Evolutionary conservation across 2,113 vertebrate species (phyloP).

Genomic region (Scatophagus argus): DNA sequence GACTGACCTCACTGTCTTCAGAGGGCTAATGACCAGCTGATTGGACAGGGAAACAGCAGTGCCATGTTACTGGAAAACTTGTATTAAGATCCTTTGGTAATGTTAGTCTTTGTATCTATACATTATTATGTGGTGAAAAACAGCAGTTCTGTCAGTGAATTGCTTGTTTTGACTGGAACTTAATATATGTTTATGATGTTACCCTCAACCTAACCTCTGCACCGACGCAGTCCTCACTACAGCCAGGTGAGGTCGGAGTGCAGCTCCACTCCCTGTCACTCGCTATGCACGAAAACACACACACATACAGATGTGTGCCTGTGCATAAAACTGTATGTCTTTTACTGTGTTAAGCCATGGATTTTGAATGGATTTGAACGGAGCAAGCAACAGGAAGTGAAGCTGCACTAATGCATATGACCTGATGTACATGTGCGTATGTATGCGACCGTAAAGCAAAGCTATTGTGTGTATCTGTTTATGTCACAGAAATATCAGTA

Average conservation of each 20-base stretch:
- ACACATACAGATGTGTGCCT: background rate
- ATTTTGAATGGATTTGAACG: too few relatives aligned
- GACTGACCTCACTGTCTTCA: background rate
- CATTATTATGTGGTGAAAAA: background rate
- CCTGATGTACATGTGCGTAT: background rate
- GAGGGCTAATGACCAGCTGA: background rate
- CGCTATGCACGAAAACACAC: background rate
- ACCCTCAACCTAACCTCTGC: background rate
- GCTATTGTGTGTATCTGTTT: background rate
- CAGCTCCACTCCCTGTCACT: background rate
- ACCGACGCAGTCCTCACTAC: background rate
- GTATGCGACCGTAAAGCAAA: background rate
- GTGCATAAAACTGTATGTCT: background rate
- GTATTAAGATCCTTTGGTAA: background rate
- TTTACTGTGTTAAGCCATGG: too few relatives aligned
- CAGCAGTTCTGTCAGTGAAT: background rate
- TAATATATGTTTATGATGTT: conserved; percentile 14
- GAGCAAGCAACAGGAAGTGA: too few relatives aligned
- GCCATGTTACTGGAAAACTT: background rate
- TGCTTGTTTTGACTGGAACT: background rate
- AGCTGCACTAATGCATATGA: too few relatives aligned
- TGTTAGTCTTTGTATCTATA: background rate
- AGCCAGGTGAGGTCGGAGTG: background rate
- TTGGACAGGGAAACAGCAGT: background rate
- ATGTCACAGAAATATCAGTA: background rate